A percentile compares a stretch with the other conserved stretches of the same genome.
These are phyloP conservation scores for Tetrao urogallus DNA, from an alignment of 2,113 vertebrate genomes.

Conservation along the genomic window DNA sequence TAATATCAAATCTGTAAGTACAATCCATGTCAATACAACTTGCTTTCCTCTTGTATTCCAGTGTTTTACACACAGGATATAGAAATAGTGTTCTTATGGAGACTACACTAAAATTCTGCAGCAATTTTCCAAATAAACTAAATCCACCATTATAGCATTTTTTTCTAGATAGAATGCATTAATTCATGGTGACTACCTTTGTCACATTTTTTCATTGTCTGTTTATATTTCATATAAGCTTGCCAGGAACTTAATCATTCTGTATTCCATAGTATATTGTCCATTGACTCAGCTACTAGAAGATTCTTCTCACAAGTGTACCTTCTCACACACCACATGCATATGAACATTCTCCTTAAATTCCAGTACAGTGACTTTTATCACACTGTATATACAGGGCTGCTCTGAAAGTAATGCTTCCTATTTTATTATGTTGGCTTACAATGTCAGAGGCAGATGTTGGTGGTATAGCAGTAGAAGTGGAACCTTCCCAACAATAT, in stretches of 20 bases:
- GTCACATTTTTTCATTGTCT: neutral
- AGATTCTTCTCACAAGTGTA: neutral
- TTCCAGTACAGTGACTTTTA: neutral
- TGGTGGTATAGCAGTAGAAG: neutral
- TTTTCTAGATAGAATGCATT: neutral
- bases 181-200: neutral
- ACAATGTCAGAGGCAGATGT: neutral
- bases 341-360: neutral
- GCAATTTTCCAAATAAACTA: neutral
- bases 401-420: neutral
- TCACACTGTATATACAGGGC: neutral
- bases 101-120: neutral
- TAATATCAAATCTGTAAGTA: neutral
- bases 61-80: neutral
- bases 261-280: neutral
- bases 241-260: neutral
- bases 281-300: neutral
- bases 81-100: neutral
- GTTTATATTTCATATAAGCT: neutral
- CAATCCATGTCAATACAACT: neutral
- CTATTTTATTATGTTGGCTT: neutral
- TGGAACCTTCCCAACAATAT: neutral
- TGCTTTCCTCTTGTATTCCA: neutral
- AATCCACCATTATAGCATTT: neutral
- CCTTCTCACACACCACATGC: neutral